Evolutionary conservation across 2,113 vertebrate species (phyloP).

Genomic region (Prionailurus viverrinus): DNA sequence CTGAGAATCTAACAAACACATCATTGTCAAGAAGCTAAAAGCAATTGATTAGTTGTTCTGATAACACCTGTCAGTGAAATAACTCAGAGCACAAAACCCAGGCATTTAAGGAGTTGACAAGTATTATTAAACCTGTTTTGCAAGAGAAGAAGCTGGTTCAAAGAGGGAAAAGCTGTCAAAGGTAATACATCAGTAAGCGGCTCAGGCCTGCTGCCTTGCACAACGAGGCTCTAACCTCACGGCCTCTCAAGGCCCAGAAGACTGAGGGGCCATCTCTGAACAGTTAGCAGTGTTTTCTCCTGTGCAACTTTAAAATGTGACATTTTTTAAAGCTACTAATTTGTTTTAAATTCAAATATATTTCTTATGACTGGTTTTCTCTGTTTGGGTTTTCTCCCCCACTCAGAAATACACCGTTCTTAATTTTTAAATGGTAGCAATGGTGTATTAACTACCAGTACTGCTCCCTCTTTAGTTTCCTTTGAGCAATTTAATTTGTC

Average conservation of each 20-base stretch:
- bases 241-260: neutral
- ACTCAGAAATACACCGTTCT: constrained; percentile 32
- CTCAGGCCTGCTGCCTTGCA: constrained; percentile 42
- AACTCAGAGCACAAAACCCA: constrained; percentile 78
- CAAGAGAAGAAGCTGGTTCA: constrained; percentile 78
- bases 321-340: constrained; percentile 22
- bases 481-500: constrained; percentile 20
- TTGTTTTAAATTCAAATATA: constrained; percentile 16
- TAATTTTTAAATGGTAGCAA: constrained; percentile 24
- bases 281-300: neutral
- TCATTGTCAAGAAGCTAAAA: constrained; percentile 82
- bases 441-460: neutral
- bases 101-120: constrained; percentile 82
- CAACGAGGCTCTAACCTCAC: neutral
- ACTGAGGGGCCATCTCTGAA: neutral
- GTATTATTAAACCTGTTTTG: constrained; percentile 84
- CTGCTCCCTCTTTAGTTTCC: neutral
- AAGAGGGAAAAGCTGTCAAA: constrained; percentile 77
- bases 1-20: constrained; percentile 63
- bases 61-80: constrained; percentile 82
- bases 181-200: constrained; percentile 55
- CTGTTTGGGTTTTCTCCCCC: constrained; percentile 17
- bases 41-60: constrained; percentile 82
- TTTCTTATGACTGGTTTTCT: constrained; percentile 39
- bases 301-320: constrained; percentile 15